Evolutionary conservation across 1,140 invertebrate species (phyloP), one percentile per base, ranked within the genome.

Genomic region (Apis laboriosa): DNA sequence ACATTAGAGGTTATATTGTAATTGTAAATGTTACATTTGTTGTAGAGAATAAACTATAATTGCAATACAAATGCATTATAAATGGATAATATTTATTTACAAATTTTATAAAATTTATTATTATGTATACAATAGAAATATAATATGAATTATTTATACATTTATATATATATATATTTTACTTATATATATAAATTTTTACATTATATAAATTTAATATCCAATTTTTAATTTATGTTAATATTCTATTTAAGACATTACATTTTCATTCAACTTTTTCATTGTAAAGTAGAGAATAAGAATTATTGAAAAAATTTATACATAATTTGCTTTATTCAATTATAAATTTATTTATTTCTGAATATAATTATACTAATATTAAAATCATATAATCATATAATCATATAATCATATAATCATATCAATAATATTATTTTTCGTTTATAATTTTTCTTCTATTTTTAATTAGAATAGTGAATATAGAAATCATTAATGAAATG

Each of bases 1-100:
- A 64, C 53, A 56, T 71, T 82, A 24, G 75, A 83, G 81, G 81
- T 83, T 83, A 83, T 83, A 78, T 71, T 21, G 13, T 67, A 43
- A 43, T 43, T 43, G 9, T 76, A 75, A 43, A 75, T 66, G 34
- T 43, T 43, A 43, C 34, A 68, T 82, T 77, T 9, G 77, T 73
- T 24, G 28, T 19, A 28, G 2, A 19, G 24, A 55, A 77, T 24
- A 43, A 43, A 43, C 24, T 24, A 17, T 17, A 49, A 19, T 1
- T 34, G 61, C 1, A 21, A 58, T 67, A 24, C 11, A 43, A 67
- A 55, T 21, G 49, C 15, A 5, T 1, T 2, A 12, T 43, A 28
- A 8, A 51, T 5, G 8, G 11, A 12, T 43, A 21, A 24, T 61
- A 21, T 71, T 49, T 64, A 56, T 17, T 5, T 24, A 28, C 17